phyloP scores from a whole-genome alignment of 2,888 invertebrate species.

The Galeruca laticollis region DNA sequence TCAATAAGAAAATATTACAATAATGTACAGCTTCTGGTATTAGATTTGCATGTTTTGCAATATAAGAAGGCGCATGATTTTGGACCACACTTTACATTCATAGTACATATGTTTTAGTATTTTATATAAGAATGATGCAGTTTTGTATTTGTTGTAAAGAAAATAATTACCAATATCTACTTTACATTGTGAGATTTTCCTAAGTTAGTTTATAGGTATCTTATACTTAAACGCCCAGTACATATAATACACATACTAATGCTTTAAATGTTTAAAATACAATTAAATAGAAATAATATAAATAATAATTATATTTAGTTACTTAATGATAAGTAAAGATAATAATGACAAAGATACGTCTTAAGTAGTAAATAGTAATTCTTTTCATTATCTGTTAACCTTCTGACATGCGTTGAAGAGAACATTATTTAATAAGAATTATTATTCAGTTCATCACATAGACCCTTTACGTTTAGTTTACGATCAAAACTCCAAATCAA shows the following conservation, averaged over 20 bases:
- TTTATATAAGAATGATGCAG: too few relatives aligned
- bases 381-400: constrained; percentile 14
- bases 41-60: too few relatives aligned
- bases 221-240: too few relatives aligned
- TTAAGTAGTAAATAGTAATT: constrained; percentile 4
- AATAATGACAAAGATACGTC: constrained; percentile 3
- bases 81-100: too few relatives aligned
- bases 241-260: not conserved
- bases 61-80: too few relatives aligned
- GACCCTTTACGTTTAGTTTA: not conserved
- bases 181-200: too few relatives aligned
- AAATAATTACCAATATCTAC: too few relatives aligned
- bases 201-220: too few relatives aligned
- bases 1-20: too few relatives aligned
- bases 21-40: too few relatives aligned
- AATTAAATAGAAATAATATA: not conserved
- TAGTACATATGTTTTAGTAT: too few relatives aligned
- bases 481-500: constrained; percentile 8
- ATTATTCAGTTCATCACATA: not conserved
- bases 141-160: too few relatives aligned
- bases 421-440: not conserved
- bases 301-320: constrained; percentile 2
- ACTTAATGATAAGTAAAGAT: constrained; percentile 8
- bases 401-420: not conserved
- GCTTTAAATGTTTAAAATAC: not conserved